A percentile compares a stretch with the other conserved stretches of the same genome.
phyloP scores from a whole-genome alignment of 2,113 vertebrate species.

The Tauraco erythrolophus region DNA sequence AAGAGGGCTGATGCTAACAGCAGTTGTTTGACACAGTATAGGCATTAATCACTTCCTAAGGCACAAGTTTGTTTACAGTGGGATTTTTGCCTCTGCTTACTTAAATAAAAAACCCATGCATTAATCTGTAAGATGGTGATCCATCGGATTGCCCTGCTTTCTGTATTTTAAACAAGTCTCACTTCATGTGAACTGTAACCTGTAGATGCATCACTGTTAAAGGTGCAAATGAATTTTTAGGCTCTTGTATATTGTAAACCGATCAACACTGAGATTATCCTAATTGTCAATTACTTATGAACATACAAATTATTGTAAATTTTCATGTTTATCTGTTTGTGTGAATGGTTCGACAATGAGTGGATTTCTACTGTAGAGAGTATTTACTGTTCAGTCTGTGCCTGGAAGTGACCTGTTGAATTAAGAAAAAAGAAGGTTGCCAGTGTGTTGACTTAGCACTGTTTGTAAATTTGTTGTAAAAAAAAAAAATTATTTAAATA shows the following conservation, averaged over 20 bases:
- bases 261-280: not conserved
- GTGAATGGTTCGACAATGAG: not conserved
- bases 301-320: not conserved
- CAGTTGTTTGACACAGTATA: not conserved
- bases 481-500: not conserved
- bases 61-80: not conserved
- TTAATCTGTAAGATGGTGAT: not conserved
- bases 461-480: not conserved
- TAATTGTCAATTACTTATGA: not conserved
- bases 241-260: not conserved
- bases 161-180: not conserved
- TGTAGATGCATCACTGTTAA: not conserved
- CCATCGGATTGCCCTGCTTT: not conserved
- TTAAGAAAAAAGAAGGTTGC: not conserved
- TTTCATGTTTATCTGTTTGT: not conserved
- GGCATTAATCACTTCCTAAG: not conserved
- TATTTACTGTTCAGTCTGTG: not conserved
- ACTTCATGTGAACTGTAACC: not conserved
- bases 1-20: not conserved
- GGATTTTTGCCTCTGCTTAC: not conserved
- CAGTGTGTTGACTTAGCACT: not conserved
- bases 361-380: not conserved
- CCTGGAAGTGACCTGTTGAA: not conserved
- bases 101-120: accelerated
- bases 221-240: not conserved